Evolutionary conservation across 2,888 invertebrate species (phyloP), one percentile per base, ranked within the genome.

Genomic region (Phrixothrix hirtus): DNA sequence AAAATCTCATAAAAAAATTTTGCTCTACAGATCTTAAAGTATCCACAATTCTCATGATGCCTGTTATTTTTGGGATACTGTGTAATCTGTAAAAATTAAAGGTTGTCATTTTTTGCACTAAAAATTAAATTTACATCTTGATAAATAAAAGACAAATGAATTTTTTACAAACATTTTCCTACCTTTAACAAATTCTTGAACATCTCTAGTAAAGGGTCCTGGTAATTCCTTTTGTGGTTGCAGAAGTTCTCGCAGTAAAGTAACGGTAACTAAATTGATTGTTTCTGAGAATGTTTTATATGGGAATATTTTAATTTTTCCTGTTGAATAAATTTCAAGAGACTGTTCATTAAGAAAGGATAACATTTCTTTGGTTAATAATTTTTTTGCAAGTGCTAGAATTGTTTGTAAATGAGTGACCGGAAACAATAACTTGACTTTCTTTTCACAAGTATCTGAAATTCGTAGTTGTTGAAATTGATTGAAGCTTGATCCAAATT

Each of bases 231-330:
- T 88, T 70, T 95, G 94, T 70, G 91, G 88, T 67, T 94, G 92
- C 51, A 97, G 76, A 42, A 98, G 77, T 73, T 99, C 97, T 55
- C 95, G 80, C 52, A 99, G 77, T 41, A 98, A 76, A 0, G 95
- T 92, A 0, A 98, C 92, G 83, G 95, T 86, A 0, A 95, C 95
- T 45, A 98, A 78, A 73, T 93, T 95, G 45, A 98, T 79, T 0
- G 94, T 94, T 76, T 99, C 98, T 52, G 94, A 95, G 71, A 96
- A 94, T 0, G 92, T 92, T 69, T 91, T 90, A 76, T 97, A 97
- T 0, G 95, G 94, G 71, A 94, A 96, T 61, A 82, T 81, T 65
- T 79, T 76, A 60, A 87, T 86, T 69, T 85, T 85, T 57, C 84
- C 85, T 21, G 86, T 83, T 13, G 83, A 80, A 68, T 85, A 87